phyloP scores from a whole-genome alignment of 2,113 vertebrate species.

The Hydropotes inermis region DNA sequence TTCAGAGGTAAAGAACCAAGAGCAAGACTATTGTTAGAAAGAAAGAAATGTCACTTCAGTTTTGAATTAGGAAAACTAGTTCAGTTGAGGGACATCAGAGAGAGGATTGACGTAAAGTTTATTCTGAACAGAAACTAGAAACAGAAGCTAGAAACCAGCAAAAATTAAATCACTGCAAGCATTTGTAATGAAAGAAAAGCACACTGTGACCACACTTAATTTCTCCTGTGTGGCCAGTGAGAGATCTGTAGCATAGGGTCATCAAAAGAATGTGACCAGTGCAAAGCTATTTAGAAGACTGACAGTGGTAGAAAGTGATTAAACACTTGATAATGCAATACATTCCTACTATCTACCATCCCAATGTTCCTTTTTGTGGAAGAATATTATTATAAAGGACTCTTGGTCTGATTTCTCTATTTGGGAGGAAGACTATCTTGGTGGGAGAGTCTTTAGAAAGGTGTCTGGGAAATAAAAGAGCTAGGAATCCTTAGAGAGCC shows the following conservation, averaged over 20 bases:
- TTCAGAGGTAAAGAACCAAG: not conserved
- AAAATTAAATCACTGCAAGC: not conserved
- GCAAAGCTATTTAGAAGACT: constrained; percentile 13
- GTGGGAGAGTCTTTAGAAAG: not conserved
- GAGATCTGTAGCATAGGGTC: not conserved
- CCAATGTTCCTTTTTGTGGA: not conserved
- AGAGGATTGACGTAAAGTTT: not conserved
- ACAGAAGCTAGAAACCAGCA: not conserved
- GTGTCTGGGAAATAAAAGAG: not conserved
- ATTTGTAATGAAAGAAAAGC: constrained; percentile 23
- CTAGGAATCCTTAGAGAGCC: not conserved
- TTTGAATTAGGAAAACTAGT: not conserved
- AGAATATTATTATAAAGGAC: not conserved
- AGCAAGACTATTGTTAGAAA: not conserved
- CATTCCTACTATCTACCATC: not conserved
- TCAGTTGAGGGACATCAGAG: not conserved
- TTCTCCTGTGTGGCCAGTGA: constrained; percentile 16
- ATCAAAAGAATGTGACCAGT: not conserved
- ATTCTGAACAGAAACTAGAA: not conserved
- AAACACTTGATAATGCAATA: not conserved
- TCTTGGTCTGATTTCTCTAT: not conserved
- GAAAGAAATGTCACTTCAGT: not conserved
- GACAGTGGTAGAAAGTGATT: not conserved
- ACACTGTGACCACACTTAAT: not conserved
- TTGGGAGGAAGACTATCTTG: not conserved